Evolutionary conservation across 2,888 invertebrate genomes (phyloP).

Genomic region (Tethea ocularis): DNA sequence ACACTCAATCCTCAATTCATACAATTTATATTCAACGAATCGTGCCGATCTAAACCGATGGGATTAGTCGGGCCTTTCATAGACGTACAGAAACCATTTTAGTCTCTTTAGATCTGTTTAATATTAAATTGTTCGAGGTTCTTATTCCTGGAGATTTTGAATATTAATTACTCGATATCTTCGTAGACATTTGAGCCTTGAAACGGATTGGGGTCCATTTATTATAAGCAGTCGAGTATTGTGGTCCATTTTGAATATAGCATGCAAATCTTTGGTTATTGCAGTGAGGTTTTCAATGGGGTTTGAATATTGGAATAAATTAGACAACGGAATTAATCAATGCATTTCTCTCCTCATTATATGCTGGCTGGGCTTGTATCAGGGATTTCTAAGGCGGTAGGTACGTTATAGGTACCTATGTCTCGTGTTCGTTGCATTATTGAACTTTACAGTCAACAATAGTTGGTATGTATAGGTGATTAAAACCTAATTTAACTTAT

Average conservation of each 20-base stretch:
- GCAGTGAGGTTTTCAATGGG: neutral
- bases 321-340: neutral
- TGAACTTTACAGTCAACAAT: neutral
- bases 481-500: too few relatives aligned
- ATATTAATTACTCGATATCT: constrained; percentile 50
- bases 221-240: constrained; percentile 18
- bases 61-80: constrained; percentile 40
- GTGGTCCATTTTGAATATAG: neutral
- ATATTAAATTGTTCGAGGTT: constrained; percentile 12
- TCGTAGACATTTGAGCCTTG: constrained; percentile 46
- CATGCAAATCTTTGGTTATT: neutral
- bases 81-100: constrained; percentile 10
- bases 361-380: too few relatives aligned
- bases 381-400: neutral
- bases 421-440: neutral
- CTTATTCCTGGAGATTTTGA: constrained; percentile 37
- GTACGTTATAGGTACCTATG: too few relatives aligned
- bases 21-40: constrained; percentile 54
- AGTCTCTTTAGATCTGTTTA: constrained; percentile 7
- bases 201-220: constrained; percentile 40
- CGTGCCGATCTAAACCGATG: constrained; percentile 31
- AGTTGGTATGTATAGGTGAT: too few relatives aligned
- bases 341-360: neutral
- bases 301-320: constrained; percentile 9
- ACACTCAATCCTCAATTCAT: constrained; percentile 40